These are phyloP conservation scores for Melanaphis sacchari DNA, from an alignment of 1,140 invertebrate species.

Conservation along the genomic window DNA sequence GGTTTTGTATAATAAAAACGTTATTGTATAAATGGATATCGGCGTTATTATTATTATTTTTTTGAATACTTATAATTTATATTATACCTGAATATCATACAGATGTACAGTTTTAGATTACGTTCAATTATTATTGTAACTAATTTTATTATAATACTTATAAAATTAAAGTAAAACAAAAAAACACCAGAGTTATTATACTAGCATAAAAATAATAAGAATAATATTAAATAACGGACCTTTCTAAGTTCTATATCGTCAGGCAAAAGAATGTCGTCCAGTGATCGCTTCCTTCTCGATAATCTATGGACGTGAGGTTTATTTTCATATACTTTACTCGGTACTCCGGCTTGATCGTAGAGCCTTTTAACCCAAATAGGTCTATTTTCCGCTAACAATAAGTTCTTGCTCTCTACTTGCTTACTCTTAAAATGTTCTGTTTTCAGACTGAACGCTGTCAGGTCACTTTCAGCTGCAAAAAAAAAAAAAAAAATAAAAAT, in stretches of 20 bases:
- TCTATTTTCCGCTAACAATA: conserved; percentile 75
- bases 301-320: conserved; percentile 65
- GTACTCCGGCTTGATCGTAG: conserved; percentile 68
- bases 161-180: neutral
- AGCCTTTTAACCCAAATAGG: conserved; percentile 73
- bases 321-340: conserved; percentile 65
- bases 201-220: neutral
- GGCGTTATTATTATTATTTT: neutral
- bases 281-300: conserved; percentile 59
- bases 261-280: conserved; percentile 41
- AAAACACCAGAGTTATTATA: neutral
- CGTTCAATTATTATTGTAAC: neutral
- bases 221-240: conserved; percentile 12
- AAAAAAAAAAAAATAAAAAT: conserved; percentile 63
- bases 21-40: neutral
- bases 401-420: conserved; percentile 70
- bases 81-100: neutral
- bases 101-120: neutral
- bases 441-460: conserved; percentile 78
- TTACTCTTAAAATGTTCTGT: conserved; percentile 76
- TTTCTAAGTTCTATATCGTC: conserved; percentile 44
- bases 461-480: conserved; percentile 82
- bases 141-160: neutral
- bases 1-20: neutral
- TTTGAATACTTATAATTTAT: neutral